These are phyloP conservation scores for Nothocercus julius DNA, from an alignment of 2,113 vertebrate species.

Conservation along the genomic window DNA sequence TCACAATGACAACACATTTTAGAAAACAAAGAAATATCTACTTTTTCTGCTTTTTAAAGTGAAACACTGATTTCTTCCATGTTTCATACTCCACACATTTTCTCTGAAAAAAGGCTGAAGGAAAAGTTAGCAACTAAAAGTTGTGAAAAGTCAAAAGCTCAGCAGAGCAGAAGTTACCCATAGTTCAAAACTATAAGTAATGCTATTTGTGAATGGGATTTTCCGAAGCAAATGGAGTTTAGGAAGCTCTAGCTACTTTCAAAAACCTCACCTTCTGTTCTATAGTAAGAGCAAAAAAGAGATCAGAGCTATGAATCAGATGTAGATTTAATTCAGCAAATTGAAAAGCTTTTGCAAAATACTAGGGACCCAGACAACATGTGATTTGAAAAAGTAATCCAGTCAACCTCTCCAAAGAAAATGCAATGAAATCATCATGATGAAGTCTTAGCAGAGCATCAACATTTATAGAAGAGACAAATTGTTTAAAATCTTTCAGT, in stretches of 20 bases:
- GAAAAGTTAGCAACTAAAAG: not conserved
- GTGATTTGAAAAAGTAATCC: conserved; percentile 32
- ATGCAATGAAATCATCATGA: not conserved
- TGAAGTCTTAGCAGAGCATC: not conserved
- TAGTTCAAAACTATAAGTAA: not conserved
- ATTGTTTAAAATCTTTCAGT: not conserved
- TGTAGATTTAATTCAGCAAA: conserved; percentile 24
- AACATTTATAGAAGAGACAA: not conserved
- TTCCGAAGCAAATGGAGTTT: not conserved
- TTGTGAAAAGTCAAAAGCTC: not conserved
- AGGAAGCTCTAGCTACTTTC: not conserved
- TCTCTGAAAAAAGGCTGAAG: not conserved
- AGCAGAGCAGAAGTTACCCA: not conserved
- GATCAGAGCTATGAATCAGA: conserved; percentile 24
- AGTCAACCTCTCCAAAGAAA: not conserved
- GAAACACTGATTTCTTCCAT: not conserved
- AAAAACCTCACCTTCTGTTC: conserved; percentile 22
- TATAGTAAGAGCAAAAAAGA: conserved; percentile 16
- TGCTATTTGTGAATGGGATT: not conserved
- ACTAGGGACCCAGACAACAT: not conserved
- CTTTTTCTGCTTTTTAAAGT: not conserved
- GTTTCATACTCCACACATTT: not conserved
- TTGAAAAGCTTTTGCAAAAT: conserved; percentile 25
- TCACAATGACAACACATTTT: not conserved
- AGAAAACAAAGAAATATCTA: not conserved